Conservation (phyloP, 2,797 vertebrate genomes). For the Dermochelys coriacea region DNA sequence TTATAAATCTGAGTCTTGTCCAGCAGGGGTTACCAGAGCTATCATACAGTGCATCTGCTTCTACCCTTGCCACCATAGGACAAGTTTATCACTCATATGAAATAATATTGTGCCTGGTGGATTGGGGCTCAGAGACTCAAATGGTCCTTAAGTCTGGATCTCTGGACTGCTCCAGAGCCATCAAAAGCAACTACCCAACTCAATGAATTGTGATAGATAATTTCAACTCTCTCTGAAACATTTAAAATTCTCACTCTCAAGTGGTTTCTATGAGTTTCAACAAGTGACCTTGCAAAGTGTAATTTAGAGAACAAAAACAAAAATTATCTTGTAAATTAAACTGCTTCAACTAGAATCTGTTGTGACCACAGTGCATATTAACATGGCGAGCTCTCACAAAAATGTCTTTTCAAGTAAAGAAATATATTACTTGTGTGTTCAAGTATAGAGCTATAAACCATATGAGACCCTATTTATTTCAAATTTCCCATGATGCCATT, state of each 20-base stretch:
- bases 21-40: background rate
- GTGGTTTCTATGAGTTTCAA: slow-evolving; percentile 18
- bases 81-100: background rate
- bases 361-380: slow-evolving; percentile 38
- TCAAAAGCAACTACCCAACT: background rate
- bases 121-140: background rate
- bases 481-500: slow-evolving; percentile 83
- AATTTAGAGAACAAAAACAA: slow-evolving; percentile 55
- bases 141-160: background rate
- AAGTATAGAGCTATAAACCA: slow-evolving; percentile 75
- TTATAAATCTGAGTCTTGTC: background rate
- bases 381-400: slow-evolving; percentile 27
- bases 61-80: background rate
- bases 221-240: background rate
- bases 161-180: background rate
- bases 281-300: slow-evolving; percentile 26
- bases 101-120: background rate
- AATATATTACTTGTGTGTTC: slow-evolving; percentile 62
- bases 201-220: background rate
- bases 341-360: slow-evolving; percentile 48
- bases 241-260: background rate
- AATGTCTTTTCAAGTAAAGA: slow-evolving; percentile 66
- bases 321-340: slow-evolving; percentile 41
- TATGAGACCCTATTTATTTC: slow-evolving; percentile 81
- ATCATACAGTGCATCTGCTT: background rate